These are phyloP conservation scores for Anolis carolinensis DNA, from an alignment of 2,113 vertebrate species.

Conservation along the genomic window DNA sequence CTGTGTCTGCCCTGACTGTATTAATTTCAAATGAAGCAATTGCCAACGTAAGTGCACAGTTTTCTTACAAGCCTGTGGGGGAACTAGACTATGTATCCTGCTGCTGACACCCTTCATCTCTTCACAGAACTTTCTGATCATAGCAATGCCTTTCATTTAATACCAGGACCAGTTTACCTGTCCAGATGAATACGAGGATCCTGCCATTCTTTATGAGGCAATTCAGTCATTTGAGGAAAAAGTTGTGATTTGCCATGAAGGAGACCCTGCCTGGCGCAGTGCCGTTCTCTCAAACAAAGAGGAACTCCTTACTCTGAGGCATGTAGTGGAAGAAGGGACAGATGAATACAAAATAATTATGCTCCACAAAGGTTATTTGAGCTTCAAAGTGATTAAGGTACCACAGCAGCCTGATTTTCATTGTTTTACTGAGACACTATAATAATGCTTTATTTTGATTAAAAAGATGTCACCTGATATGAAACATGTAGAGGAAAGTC, in stretches of 20 bases:
- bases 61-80: background rate
- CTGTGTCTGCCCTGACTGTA: background rate
- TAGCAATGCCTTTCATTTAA: conserved; percentile 15
- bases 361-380: conserved; percentile 94
- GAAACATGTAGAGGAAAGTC: background rate
- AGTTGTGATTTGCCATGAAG: conserved; percentile 95
- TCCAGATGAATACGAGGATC: conserved; percentile 95
- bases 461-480: background rate
- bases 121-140: conserved; percentile 18
- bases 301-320: conserved; percentile 93
- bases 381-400: conserved; percentile 99
- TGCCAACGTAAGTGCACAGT: background rate
- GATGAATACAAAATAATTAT: conserved; percentile 99
- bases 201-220: conserved; percentile 86
- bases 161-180: conserved; percentile 96
- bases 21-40: background rate
- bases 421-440: background rate
- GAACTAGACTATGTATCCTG: background rate
- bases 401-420: fast-evolving
- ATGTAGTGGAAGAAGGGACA: conserved; percentile 92
- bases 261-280: conserved; percentile 92
- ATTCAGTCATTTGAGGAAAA: conserved; percentile 90
- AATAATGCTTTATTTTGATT: background rate
- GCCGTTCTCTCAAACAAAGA: conserved; percentile 91
- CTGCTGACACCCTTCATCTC: background rate